These are phyloP conservation scores for Acomys russatus DNA, from an alignment of 2,797 vertebrate species.

Conservation along the genomic window DNA sequence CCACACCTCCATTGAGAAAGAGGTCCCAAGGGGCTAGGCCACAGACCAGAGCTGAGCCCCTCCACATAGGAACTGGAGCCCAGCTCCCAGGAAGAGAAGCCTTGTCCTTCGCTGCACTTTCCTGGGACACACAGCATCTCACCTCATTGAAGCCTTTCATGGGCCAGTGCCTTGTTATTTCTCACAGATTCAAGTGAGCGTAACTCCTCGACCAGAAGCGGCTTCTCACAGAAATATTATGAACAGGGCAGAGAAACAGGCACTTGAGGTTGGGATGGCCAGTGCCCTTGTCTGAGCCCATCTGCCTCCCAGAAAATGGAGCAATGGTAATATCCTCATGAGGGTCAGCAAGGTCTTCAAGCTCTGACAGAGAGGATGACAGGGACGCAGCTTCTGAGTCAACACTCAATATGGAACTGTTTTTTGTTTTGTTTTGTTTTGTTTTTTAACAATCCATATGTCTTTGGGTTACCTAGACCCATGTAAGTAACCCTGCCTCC, in stretches of 20 bases:
- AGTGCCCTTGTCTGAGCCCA: neutral
- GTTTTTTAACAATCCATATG: neutral
- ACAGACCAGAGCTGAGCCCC: neutral
- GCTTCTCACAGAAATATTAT: conserved; percentile 51
- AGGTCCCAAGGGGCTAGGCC: neutral
- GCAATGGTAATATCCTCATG: neutral
- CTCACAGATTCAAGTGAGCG: neutral
- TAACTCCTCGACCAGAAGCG: conserved; percentile 10
- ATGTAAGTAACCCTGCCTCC: neutral
- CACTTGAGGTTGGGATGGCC: neutral
- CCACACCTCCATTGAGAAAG: neutral
- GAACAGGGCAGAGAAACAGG: neutral
- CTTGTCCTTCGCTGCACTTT: neutral
- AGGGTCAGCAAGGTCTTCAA: neutral
- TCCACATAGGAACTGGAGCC: neutral
- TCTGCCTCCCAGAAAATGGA: conserved; percentile 26
- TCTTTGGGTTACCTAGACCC: neutral
- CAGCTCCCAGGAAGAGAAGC: neutral
- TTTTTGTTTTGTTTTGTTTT: neutral
- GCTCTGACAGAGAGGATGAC: neutral
- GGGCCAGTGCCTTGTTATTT: neutral
- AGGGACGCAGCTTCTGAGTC: neutral
- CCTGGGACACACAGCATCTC: neutral
- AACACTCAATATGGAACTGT: neutral
- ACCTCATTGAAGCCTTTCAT: neutral